A percentile compares a stretch with the other conserved stretches of the same genome.
phyloP scores from a whole-genome alignment of 2,113 vertebrate genomes.

The Malaclemys terrapin region DNA sequence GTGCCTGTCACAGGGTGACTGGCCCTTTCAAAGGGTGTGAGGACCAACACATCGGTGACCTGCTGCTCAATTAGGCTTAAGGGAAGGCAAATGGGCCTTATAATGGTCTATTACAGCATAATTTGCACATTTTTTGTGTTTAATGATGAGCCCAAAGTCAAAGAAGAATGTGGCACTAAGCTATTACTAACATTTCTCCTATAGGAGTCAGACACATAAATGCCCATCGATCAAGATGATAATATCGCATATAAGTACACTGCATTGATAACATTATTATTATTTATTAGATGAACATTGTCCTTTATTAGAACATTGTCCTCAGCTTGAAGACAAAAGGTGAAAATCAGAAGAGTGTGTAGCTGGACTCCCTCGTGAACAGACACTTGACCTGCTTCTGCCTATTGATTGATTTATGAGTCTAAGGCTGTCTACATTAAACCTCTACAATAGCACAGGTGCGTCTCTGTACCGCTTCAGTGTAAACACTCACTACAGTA shows the following conservation, averaged over 20 bases:
- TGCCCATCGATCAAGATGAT: constrained; percentile 1
- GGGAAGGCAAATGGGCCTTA: background rate
- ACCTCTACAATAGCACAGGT: too few relatives aligned
- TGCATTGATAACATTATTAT: background rate
- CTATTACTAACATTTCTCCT: constrained; percentile 16
- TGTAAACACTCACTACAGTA: too few relatives aligned
- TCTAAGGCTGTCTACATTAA: background rate
- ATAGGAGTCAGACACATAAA: background rate
- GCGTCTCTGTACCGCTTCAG: too few relatives aligned
- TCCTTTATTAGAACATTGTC: background rate
- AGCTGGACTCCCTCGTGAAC: background rate
- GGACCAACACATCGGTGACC: background rate
- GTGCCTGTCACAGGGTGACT: background rate
- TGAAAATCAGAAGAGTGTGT: background rate
- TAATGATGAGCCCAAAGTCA: background rate
- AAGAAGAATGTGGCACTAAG: background rate
- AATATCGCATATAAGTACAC: background rate
- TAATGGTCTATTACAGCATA: background rate
- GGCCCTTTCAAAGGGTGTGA: background rate
- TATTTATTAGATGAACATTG: background rate
- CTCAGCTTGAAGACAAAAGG: constrained; percentile 8
- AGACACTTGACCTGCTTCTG: background rate
- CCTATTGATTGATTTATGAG: background rate
- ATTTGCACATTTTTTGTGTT: constrained; percentile 30
- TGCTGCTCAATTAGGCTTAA: background rate